Evolutionary conservation across 2,113 vertebrate genomes (phyloP), one percentile per base, ranked within the genome.

Genomic region (Neogale vison): DNA sequence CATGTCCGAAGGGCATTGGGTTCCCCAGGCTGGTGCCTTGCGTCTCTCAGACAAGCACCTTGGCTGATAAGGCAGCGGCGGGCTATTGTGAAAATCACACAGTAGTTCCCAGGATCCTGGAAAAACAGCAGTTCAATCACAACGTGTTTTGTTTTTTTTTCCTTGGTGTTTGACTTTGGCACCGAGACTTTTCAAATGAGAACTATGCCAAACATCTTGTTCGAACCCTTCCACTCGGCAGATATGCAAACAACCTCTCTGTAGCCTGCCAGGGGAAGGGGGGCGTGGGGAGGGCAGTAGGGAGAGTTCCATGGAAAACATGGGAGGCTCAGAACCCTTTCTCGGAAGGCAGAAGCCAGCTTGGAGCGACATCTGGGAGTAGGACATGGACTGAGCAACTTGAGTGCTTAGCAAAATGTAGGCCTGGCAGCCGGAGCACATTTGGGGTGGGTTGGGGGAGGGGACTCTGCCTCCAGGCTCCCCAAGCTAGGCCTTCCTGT

Each of bases 171-270:
- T 97, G 97, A 90, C 97, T 98, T 98, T 98, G 98, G 98, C 97
- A 74, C 92, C 59, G 96, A 92, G 90, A 92, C 97, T 98, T 98
- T 98, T 96, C 94, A 97, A 98, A 97, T 97, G 95, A 98, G 98
- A 99, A 97, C 98, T 98, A 98, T 98, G 98, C 95, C 98, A 99
- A 98, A 97, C 96, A 98, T 98, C 96, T 98, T 97, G 98, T 97
- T 96, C 57, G 65, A 95, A 94, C 88, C 96, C 97, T 95, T 96
- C 92, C 81, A 31, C 55, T 90, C 34, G 91, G 97, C 97, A 98
- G 98, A 89, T 98, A 98, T 98, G 97, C 0, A 4, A 98, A 98
- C 95, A 96, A 97, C 98, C 81, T 97, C 96, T 93, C 90, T 94
- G 79, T 1, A 0, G 85, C 97, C 65, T 90, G 96, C 97, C 97